Percentiles rank a stretch among this genome's conserved stretches.
phyloP scores from a whole-genome alignment of 2,797 vertebrate species.

The Cuculus canorus region DNA sequence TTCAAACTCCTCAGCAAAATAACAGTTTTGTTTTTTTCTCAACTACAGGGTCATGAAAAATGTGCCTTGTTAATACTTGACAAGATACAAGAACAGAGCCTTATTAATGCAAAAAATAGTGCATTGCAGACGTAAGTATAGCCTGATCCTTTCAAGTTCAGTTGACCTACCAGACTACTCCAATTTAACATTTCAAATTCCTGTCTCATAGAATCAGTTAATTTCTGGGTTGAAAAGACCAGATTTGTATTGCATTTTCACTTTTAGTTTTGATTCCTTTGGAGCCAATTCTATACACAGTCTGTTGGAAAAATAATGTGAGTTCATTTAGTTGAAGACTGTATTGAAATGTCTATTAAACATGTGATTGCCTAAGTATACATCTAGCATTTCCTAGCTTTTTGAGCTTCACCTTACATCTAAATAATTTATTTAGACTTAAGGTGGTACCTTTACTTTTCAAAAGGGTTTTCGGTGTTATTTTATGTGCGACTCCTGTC shows the following conservation, averaged over 20 bases:
- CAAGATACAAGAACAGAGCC: constrained; percentile 87
- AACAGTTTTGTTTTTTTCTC: not conserved
- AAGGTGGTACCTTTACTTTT: not conserved
- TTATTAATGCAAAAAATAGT: constrained; percentile 90
- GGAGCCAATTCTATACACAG: not conserved
- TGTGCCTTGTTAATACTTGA: constrained; percentile 94
- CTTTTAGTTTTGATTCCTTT: not conserved
- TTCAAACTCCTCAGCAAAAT: not conserved
- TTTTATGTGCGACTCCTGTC: not conserved
- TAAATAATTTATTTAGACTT: not conserved
- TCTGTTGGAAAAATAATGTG: not conserved
- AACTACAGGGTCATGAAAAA: constrained; percentile 89
- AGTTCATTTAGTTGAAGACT: not conserved
- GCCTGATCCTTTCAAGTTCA: not conserved
- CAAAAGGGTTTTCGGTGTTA: not conserved
- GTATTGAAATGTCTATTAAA: not conserved
- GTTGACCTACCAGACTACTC: not conserved
- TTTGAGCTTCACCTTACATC: not conserved
- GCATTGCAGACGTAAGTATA: constrained; percentile 94
- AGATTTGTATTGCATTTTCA: not conserved
- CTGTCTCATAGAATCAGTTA: not conserved
- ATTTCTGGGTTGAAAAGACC: not conserved
- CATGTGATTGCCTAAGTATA: not conserved
- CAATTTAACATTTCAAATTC: not conserved
- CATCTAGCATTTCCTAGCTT: not conserved